A percentile compares a stretch with the other conserved stretches of the same genome.
Evolutionary conservation across 2,888 invertebrate genomes (phyloP).

Genomic region (Lamellibrachia satsuma): DNA sequence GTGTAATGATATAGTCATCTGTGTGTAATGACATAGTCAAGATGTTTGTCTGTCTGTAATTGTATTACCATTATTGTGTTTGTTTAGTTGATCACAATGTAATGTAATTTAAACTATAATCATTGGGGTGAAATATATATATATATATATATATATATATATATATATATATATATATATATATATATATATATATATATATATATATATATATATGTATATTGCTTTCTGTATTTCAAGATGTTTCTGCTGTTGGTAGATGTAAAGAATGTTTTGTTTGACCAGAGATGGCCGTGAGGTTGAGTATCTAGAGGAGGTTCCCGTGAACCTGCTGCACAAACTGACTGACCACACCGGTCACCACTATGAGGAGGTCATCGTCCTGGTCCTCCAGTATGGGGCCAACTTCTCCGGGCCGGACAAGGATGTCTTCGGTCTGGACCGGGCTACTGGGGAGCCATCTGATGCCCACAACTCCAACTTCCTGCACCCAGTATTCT

Average conservation of each 20-base stretch:
- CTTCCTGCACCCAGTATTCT: conserved; percentile 67
- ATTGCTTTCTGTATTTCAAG: no score
- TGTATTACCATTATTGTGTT: no score
- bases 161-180: not conserved
- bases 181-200: no score
- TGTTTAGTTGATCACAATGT: no score
- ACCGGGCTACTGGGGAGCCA: conserved; percentile 64
- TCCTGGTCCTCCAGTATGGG: conserved; percentile 42
- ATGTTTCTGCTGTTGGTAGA: no score
- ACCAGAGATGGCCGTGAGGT: conserved; percentile 19
- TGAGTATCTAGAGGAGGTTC: conserved; percentile 64
- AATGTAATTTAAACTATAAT: no score
- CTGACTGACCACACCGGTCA: conserved; percentile 60
- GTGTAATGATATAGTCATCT: no score
- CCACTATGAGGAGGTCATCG: conserved; percentile 41
- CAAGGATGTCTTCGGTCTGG: conserved; percentile 64
- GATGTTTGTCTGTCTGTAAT: no score
- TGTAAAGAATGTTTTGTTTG: not conserved
- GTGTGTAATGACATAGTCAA: no score
- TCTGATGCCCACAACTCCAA: conserved; percentile 65
- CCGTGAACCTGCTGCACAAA: conserved; percentile 61
- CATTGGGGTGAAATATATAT: not conserved
- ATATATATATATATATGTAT: no score
- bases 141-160: not conserved
- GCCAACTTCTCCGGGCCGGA: conserved; percentile 50